phyloP scores from a whole-genome alignment of 2,113 vertebrate species.

The Lepus europaeus region DNA sequence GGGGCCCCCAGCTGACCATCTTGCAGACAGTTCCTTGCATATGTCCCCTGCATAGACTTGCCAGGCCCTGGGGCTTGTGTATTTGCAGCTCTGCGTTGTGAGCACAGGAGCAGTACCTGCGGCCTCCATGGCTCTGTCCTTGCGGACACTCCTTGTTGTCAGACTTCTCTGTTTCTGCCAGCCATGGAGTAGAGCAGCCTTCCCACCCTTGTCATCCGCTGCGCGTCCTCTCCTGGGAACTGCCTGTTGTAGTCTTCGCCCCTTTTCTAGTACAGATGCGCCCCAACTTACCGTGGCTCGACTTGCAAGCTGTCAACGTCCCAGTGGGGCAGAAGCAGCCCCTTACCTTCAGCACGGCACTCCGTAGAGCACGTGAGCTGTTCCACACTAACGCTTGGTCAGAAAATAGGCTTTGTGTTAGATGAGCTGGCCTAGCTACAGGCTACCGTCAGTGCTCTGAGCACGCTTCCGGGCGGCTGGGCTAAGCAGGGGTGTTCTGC shows the following conservation, averaged over 20 bases:
- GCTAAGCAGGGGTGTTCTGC: too few species aligned
- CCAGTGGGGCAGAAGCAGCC: too few species aligned
- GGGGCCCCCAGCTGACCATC: too few species aligned
- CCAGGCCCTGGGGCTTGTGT: not conserved
- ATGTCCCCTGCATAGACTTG: rapidly evolving
- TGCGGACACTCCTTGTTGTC: not conserved
- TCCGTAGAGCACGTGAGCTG: too few species aligned
- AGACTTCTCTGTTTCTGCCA: not conserved
- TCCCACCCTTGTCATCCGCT: not conserved
- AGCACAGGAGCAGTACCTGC: not conserved
- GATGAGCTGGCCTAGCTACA: too few species aligned
- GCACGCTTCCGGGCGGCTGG: too few species aligned
- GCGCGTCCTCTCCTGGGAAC: not conserved
- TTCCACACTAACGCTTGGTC: too few species aligned
- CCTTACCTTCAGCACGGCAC: too few species aligned
- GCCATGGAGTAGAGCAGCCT: not conserved
- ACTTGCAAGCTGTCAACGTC: too few species aligned
- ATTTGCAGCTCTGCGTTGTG: rapidly evolving
- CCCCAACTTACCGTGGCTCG: too few species aligned
- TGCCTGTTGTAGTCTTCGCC: not conserved
- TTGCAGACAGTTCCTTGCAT: not conserved
- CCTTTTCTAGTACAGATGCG: not conserved
- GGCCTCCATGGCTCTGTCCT: not conserved
- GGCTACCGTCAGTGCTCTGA: too few species aligned
- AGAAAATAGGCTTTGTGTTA: too few species aligned